Base-by-base conservation (phyloP, 1,140 invertebrate genomes). In the Drosophila kanapiae region DNA sequence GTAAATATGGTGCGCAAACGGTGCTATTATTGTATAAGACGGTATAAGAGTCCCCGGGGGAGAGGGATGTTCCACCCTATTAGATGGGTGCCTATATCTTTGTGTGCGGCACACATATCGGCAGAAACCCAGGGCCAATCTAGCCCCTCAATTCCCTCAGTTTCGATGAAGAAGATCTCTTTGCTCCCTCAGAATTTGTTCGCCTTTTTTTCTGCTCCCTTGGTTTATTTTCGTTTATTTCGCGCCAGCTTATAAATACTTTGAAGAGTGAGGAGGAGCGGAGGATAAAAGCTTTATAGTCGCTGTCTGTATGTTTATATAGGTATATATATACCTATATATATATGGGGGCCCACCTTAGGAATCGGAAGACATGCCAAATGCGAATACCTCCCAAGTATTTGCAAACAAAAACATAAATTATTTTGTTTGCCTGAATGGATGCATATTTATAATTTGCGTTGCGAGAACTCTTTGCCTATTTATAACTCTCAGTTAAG, bases 381-480 rank as follows among this genome's bases (percentile, higher is more conserved):
- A 78, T 65, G 67, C 61, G 70, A 83, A 90, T 71, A 78, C 75
- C 76, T 56, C 67, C 75, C 58, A 87, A 87, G 84, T 90, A 87
- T 87, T 88, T 87, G 84, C 84, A 88, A 87, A 87, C 85, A 87
- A 88, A 87, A 78, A 87, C 76, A 87, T 87, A 87, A 87, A 88
- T 87, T 84, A 83, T 77, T 71, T 83, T 83, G 57, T 75, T 76
- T 82, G 68, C 65, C 53, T 54, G 33, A 71, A 65, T 72, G 42
- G 47, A 48, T 61, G 71, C 65, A 82, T 72, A 81, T 81, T 82
- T 53, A 78, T 78, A 82, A 82, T 82, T 59, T 59, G 43, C 54
- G 69, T 48, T 58, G 29, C 62, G 67, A 54, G 43, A 71, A 37
- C 29, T 42, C 37, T 42, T 58, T 6, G 14, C 37, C 51, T 72